A percentile compares a stretch with the other conserved stretches of the same genome.
Conservation (phyloP, 2,797 vertebrate genomes). For the Numenius phaeopus region DNA sequence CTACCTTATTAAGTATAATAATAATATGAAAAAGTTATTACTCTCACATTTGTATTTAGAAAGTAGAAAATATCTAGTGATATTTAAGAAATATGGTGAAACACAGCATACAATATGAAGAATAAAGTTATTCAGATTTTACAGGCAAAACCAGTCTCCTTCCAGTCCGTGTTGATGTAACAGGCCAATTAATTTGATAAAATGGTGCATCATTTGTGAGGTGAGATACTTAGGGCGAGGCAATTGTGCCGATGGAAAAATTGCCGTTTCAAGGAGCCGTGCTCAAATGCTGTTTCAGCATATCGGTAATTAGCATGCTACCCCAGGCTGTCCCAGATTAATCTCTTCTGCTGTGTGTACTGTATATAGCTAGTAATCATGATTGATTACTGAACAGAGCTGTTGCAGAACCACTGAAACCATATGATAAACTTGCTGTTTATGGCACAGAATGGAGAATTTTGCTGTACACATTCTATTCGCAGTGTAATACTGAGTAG, state of each 20-base stretch:
- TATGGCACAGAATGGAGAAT: not conserved
- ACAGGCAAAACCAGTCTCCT: not conserved
- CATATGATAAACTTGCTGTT: slow-evolving; percentile 18
- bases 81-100: not conserved
- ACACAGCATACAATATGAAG: not conserved
- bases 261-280: slow-evolving; percentile 46
- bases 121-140: not conserved
- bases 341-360: slow-evolving; percentile 74
- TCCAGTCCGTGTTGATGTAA: not conserved
- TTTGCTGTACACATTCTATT: slow-evolving; percentile 3
- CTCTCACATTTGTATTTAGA: not conserved
- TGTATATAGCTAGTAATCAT: slow-evolving; percentile 65
- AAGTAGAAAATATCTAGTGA: not conserved
- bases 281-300: slow-evolving; percentile 68
- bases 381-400: slow-evolving; percentile 71
- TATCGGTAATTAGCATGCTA: slow-evolving; percentile 75
- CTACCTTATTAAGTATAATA: not conserved
- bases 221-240: slow-evolving; percentile 2
- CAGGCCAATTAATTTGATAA: slow-evolving; percentile 10
- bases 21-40: not conserved
- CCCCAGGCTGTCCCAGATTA: slow-evolving; percentile 68
- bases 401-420: slow-evolving; percentile 43
- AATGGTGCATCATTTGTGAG: slow-evolving; percentile 3
- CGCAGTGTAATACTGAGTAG: not conserved
- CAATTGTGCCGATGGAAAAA: slow-evolving; percentile 19